Evolutionary conservation across 1,140 invertebrate species (phyloP), one percentile per base, ranked within the genome.

Genomic region (Orius laevigatus): DNA sequence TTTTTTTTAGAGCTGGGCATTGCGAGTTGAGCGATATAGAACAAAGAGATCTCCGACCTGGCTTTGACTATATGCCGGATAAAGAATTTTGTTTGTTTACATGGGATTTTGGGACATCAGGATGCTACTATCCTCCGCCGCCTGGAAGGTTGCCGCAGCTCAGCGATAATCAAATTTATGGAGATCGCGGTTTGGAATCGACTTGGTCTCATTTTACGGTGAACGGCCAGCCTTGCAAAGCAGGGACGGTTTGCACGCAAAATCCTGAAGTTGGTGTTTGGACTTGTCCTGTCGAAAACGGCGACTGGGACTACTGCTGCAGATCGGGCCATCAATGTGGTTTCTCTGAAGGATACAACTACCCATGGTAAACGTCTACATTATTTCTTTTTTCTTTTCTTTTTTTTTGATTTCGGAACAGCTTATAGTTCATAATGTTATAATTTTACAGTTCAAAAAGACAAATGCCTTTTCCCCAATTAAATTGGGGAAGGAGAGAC

Each of bases 301-400:
- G 75, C 54, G 67, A 73, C 32, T 85, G 81, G 82, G 81, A 85
- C 59, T 86, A 84, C 56, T 86, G 82, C 55, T 86, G 82, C 57
- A 70, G 78, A 44, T 78, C 80, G n/a, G 73, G 72, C 43, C 80
- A 84, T 60, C 73, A 75, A 14, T 86, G 83, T 59, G 83, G 82
- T n/a, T 83, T 78, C 58, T 83, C 81, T 19, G 72, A 78, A 58
- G 82, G 81, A 47, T 81, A 75, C 56, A 67, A 70, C 50, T 83
- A 84, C 62, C 79, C 78, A 45, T 85, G 81, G 81, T 81, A 63
- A 64, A 60, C 9, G n/a, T n/a, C n/a, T n/a, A n/a, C n/a, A n/a
- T n/a, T n/a, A n/a, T n/a, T n/a, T n/a, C n/a, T n/a, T n/a, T n/a
- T n/a, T n/a, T n/a, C n/a, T n/a, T n/a, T n/a, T n/a, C n/a, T n/a